phyloP scores from a whole-genome alignment of 2,113 vertebrate genomes.

The Pygoscelis adeliae region DNA sequence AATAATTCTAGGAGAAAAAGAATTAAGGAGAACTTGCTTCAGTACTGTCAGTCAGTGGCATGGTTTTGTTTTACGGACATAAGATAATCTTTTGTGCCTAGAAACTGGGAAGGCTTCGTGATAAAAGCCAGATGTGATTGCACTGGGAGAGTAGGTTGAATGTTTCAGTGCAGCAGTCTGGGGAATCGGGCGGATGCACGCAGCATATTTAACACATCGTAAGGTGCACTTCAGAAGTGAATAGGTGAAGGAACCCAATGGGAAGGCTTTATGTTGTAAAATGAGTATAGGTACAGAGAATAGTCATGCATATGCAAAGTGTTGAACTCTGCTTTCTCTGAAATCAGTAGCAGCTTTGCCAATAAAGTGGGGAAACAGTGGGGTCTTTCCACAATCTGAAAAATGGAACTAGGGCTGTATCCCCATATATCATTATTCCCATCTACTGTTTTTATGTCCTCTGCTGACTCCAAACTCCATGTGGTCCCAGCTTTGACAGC shows the following conservation, averaged over 20 bases:
- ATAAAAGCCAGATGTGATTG: slow-evolving; percentile 49
- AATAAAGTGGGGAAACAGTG: background rate
- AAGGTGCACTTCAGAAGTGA: slow-evolving; percentile 31
- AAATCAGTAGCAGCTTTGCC: background rate
- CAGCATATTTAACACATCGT: slow-evolving; percentile 13
- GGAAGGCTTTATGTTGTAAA: slow-evolving; percentile 8
- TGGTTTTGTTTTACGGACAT: background rate
- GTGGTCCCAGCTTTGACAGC: background rate
- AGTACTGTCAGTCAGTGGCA: background rate
- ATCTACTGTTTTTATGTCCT: background rate
- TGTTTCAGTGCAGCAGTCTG: background rate
- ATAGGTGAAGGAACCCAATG: slow-evolving; percentile 16
- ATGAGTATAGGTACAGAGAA: background rate
- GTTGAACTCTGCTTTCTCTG: background rate
- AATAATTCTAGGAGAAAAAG: background rate
- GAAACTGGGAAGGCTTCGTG: slow-evolving; percentile 21
- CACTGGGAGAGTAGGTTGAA: background rate
- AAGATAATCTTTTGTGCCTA: slow-evolving; percentile 20
- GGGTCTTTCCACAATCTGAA: background rate
- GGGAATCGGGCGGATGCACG: background rate
- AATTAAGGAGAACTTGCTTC: background rate
- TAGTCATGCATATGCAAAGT: background rate
- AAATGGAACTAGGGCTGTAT: background rate
- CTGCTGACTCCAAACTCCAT: background rate
- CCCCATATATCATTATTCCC: background rate